Conservation (phyloP, 1,140 invertebrate genomes). For the Coenobita brevimanus region DNA sequence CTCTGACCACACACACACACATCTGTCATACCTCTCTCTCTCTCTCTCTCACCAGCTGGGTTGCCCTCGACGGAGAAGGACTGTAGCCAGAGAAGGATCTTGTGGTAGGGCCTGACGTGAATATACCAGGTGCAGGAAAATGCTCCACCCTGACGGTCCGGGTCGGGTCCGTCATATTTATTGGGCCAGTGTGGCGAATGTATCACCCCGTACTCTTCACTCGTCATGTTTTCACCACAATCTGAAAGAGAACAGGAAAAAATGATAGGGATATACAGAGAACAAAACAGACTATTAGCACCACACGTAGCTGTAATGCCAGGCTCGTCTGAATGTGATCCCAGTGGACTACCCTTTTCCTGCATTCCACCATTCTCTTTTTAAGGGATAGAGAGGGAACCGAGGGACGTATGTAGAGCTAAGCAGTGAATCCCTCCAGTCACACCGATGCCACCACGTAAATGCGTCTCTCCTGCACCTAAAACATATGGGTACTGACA, state of each 20-base stretch:
- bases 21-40: too few relatives aligned
- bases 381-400: too few relatives aligned
- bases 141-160: constrained; percentile 82
- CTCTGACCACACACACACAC: too few relatives aligned
- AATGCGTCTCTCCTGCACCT: too few relatives aligned
- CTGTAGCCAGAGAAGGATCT: constrained; percentile 90
- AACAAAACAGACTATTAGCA: background rate
- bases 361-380: too few relatives aligned
- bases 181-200: constrained; percentile 89
- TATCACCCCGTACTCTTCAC: constrained; percentile 88
- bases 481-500: too few relatives aligned
- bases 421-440: too few relatives aligned
- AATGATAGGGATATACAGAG: background rate
- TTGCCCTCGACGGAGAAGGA: constrained; percentile 92
- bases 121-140: constrained; percentile 95
- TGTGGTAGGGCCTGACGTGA: constrained; percentile 84
- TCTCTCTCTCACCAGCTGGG: constrained; percentile 81
- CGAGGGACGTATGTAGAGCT: too few relatives aligned
- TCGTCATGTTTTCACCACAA: constrained; percentile 92
- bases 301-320: too few relatives aligned
- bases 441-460: too few relatives aligned
- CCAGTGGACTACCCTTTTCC: too few relatives aligned
- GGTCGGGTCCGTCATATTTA: constrained; percentile 86
- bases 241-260: constrained; percentile 77
- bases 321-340: too few relatives aligned